These are phyloP conservation scores for Mirza zaza DNA, from an alignment of 2,113 vertebrate genomes.

Conservation along the genomic window DNA sequence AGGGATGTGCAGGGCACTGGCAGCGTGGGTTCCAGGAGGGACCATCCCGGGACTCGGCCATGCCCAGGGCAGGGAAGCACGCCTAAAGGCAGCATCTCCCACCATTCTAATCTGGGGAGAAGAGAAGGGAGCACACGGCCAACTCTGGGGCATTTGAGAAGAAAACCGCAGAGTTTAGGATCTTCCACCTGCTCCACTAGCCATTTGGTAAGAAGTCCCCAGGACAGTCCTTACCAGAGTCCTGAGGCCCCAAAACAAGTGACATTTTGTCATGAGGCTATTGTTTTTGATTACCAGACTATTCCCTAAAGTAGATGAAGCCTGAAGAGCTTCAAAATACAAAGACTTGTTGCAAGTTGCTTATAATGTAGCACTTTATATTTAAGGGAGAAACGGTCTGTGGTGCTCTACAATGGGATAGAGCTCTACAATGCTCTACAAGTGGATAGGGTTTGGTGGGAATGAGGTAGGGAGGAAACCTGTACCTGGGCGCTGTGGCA, in stretches of 20 bases:
- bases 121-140: not conserved
- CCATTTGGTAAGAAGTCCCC: not conserved
- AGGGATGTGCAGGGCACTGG: accelerated
- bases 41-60: not conserved
- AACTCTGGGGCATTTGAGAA: not conserved
- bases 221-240: not conserved
- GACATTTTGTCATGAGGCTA: not conserved
- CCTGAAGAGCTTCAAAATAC: not conserved
- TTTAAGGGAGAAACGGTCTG: not conserved
- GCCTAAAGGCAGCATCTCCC: not conserved
- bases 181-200: not conserved
- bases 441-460: not conserved
- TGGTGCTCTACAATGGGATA: not conserved
- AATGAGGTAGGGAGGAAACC: not conserved
- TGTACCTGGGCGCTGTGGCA: too few species aligned
- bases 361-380: not conserved
- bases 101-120: not conserved
- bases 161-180: too few species aligned
- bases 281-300: not conserved
- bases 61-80: not conserved
- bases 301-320: not conserved
- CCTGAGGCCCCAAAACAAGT: not conserved
- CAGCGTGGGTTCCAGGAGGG: too few species aligned
- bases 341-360: not conserved
- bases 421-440: too few species aligned